Conservation (phyloP, 2,888 invertebrate genomes). For the Apomyelois bistriatella region DNA sequence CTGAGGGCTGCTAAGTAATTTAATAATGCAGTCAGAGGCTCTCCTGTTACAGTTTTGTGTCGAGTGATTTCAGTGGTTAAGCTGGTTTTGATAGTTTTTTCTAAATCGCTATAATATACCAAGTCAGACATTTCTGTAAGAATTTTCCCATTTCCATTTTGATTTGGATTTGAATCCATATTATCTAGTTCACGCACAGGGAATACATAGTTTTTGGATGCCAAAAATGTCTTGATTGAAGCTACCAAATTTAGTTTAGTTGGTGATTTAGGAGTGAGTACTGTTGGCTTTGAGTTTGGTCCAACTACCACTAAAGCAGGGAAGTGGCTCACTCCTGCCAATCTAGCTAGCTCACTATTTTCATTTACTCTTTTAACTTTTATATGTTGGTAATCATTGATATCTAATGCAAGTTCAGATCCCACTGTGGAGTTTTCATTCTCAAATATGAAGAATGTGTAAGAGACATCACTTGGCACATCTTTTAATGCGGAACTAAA, state of each 20-base stretch:
- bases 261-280: slow-evolving; percentile 58
- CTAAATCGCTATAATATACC: slow-evolving; percentile 92
- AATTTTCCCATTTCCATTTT: slow-evolving; percentile 32
- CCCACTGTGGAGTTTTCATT: slow-evolving; percentile 81
- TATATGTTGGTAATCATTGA: slow-evolving; percentile 78
- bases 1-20: slow-evolving; percentile 85
- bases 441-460: slow-evolving; percentile 84
- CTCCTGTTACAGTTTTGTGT: slow-evolving; percentile 83
- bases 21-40: slow-evolving; percentile 86
- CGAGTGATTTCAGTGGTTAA: slow-evolving; percentile 91
- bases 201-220: slow-evolving; percentile 64
- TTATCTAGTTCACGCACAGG: slow-evolving; percentile 42
- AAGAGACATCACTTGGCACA: slow-evolving; percentile 68
- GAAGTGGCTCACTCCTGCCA: slow-evolving; percentile 65
- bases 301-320: slow-evolving; percentile 79
- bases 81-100: slow-evolving; percentile 90
- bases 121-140: slow-evolving; percentile 61
- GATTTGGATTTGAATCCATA: slow-evolving; percentile 33
- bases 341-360: slow-evolving; percentile 72
- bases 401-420: slow-evolving; percentile 83
- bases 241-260: slow-evolving; percentile 65
- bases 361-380: slow-evolving; percentile 80
- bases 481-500: slow-evolving; percentile 75
- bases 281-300: slow-evolving; percentile 50
- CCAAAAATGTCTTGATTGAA: slow-evolving; percentile 76